These are phyloP conservation scores for Perithous albicinctus DNA, from an alignment of 2,888 invertebrate species.

Conservation along the genomic window DNA sequence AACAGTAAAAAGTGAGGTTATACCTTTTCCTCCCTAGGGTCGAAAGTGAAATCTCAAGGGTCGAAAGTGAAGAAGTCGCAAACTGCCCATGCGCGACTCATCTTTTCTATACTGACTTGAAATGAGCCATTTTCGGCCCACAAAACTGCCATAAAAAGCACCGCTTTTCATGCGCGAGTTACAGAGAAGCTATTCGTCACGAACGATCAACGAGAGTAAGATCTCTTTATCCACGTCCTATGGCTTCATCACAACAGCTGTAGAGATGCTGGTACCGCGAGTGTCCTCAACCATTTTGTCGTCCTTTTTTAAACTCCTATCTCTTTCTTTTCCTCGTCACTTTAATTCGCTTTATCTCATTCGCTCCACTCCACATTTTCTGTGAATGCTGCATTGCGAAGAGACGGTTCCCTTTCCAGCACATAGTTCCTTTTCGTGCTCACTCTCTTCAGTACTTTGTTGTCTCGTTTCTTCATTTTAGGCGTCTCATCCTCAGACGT, in stretches of 20 bases:
- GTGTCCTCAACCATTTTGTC: not conserved
- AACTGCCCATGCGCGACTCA: too few relatives aligned
- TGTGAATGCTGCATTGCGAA: constrained; percentile 5
- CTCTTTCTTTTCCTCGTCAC: constrained; percentile 11
- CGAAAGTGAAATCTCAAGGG: too few relatives aligned
- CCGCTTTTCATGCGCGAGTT: too few relatives aligned
- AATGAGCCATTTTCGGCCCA: too few relatives aligned
- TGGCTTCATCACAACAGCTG: not conserved
- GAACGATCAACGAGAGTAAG: constrained; percentile 47
- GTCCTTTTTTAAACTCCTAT: not conserved
- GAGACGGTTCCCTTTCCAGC: too few relatives aligned
- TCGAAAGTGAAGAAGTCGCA: too few relatives aligned
- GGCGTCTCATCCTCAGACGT: not conserved
- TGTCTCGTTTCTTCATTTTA: not conserved
- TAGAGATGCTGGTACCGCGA: not conserved
- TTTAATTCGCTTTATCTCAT: constrained; percentile 40
- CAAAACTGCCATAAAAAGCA: too few relatives aligned
- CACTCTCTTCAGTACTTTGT: constrained; percentile 13
- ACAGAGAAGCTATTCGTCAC: constrained; percentile 49
- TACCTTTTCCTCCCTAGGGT: too few relatives aligned
- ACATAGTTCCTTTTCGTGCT: constrained; percentile 20
- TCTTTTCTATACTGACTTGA: too few relatives aligned
- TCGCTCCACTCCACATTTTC: constrained; percentile 25
- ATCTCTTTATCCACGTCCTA: constrained; percentile 7
- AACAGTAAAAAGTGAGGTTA: too few relatives aligned